These are phyloP conservation scores for Sesamia nonagrioides DNA, from an alignment of 1,140 invertebrate species.

Conservation along the genomic window DNA sequence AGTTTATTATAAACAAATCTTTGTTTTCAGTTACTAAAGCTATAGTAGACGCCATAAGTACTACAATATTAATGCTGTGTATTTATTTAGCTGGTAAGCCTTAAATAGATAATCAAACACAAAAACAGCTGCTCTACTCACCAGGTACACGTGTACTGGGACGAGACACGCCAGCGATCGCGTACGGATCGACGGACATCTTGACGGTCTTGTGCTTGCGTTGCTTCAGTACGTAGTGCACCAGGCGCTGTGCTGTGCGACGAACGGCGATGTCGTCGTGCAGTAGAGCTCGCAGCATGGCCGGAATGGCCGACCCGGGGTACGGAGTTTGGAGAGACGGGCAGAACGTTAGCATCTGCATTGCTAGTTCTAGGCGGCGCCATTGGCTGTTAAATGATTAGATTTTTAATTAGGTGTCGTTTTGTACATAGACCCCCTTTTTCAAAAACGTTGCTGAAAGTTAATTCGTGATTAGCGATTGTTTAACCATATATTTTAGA, in stretches of 20 bases:
- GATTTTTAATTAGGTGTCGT: neutral
- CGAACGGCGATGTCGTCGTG: conserved; percentile 93
- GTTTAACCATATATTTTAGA: no score
- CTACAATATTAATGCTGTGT: no score
- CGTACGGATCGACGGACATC: conserved; percentile 87
- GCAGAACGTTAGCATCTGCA: conserved; percentile 92
- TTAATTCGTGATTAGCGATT: no score
- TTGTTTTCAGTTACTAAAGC: no score
- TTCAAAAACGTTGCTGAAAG: no score
- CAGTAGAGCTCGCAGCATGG: conserved; percentile 90
- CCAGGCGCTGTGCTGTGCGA: conserved; percentile 90
- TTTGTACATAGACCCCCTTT: no score
- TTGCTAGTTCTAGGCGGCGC: conserved; percentile 92
- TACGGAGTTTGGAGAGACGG: conserved; percentile 91
- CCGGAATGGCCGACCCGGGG: conserved; percentile 89
- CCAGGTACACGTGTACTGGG: conserved; percentile 74
- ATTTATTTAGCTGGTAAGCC: neutral
- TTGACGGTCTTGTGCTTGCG: conserved; percentile 92
- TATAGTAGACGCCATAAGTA: no score
- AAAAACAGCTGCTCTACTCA: conserved; percentile 40
- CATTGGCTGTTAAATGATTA: conserved; percentile 90
- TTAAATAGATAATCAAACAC: no score
- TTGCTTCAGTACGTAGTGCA: conserved; percentile 92
- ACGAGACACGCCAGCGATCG: conserved; percentile 69
- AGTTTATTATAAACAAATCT: no score